Base-by-base conservation (phyloP, 2,888 invertebrate genomes). In the Crepidodera aurea region DNA sequence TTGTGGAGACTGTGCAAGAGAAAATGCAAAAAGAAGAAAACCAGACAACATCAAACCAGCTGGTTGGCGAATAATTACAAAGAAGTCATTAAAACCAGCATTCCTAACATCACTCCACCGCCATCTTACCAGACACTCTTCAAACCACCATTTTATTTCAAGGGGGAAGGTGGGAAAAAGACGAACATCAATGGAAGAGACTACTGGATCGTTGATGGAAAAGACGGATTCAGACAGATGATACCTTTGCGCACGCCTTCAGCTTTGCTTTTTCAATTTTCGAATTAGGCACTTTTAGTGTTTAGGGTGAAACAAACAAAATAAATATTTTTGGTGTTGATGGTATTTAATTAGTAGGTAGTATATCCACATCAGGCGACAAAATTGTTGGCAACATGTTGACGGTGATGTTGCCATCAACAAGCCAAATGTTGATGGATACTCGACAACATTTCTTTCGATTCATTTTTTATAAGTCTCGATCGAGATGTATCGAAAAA, bases 231-330 rank as follows among this genome's bases (percentile, higher is more conserved):
- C 15, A 86, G 82, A n/a, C 85, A 87, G 69, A 82, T 93, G 60
- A 86, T 93, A 51, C 93, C 93, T 0, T 84, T 90, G 0, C 82
- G 92, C 67, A 86, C 90, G 1, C 91, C 92, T 0, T 92, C 93
- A 0, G 91, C 92, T 8, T 86, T 91, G 50, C 80, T 93, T 2
- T 93, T 91, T 81, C 88, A 89, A 65, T 87, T 84, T 71, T 80
- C 83, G 8, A 76, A 79, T 67, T 81, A 73, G 40, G 57, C 48
- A 57, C 57, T 40, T 40, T n/a, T n/a, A n/a, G 16, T 40, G 18
- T 6, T 6, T 50, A 19, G 16, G 16, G 29, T 50, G 16, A 6
- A 50, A 22, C 6, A 8, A 44, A 6, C 16, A n/a, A 29, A 32
- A 6, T 32, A n/a, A 29, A 32, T 50, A 50, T n/a, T 32, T n/a